A percentile compares a stretch with the other conserved stretches of the same genome.
Conservation (phyloP, 2,888 invertebrate genomes). For the Lepidocyrtinus sp. region DNA sequence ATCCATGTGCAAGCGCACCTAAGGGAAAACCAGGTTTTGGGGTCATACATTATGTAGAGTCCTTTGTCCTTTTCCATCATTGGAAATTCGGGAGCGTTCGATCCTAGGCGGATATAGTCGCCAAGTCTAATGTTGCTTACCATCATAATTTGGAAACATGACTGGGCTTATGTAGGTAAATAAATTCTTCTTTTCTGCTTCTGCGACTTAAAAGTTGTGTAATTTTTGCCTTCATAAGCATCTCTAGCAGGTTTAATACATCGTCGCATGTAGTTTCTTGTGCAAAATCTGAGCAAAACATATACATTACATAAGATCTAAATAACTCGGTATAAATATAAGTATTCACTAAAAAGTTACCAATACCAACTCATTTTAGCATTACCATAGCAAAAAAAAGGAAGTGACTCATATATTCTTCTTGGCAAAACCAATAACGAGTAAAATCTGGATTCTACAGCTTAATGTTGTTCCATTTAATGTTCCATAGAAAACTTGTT, state of each 20-base stretch:
- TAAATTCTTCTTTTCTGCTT: slow-evolving; percentile 16
- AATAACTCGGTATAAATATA: too few relatives aligned
- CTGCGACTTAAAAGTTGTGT: slow-evolving; percentile 10
- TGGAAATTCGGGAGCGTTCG: slow-evolving; percentile 32
- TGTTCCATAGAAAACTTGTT: not conserved
- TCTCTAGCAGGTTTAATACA: not conserved
- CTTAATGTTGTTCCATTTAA: not conserved
- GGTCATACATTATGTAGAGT: slow-evolving; percentile 43
- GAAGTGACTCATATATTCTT: too few relatives aligned
- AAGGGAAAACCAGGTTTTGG: slow-evolving; percentile 46
- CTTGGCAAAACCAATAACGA: slow-evolving; percentile 1
- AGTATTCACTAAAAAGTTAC: too few relatives aligned
- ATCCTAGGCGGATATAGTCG: not conserved
- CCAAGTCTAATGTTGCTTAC: not conserved
- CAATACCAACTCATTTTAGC: too few relatives aligned
- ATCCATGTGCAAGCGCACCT: too few relatives aligned
- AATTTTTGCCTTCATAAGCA: slow-evolving; percentile 7
- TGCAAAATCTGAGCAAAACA: too few relatives aligned
- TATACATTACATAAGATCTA: too few relatives aligned
- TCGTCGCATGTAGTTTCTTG: not conserved
- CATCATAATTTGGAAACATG: not conserved
- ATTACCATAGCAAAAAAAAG: too few relatives aligned
- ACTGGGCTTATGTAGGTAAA: slow-evolving; percentile 12
- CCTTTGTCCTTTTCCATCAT: slow-evolving; percentile 17
- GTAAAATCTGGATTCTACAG: slow-evolving; percentile 27